Conservation (phyloP, 2,113 vertebrate species). For the Laterallus jamaicensis region DNA sequence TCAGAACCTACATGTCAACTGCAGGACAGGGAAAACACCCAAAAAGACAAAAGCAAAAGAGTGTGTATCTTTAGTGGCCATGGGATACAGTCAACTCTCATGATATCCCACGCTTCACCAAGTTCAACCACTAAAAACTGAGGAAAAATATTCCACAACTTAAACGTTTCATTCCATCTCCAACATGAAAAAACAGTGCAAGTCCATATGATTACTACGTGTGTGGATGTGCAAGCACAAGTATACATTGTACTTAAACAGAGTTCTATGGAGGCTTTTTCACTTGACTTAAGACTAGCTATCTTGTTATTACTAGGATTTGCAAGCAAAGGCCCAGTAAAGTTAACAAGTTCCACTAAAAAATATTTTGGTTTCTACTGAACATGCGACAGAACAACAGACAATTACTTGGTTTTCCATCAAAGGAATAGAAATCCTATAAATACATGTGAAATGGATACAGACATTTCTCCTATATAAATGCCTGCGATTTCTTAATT, state of each 20-base stretch:
- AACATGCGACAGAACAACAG: background rate
- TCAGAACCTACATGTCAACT: background rate
- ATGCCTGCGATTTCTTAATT: background rate
- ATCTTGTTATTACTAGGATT: background rate
- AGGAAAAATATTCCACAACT: background rate
- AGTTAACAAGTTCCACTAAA: background rate
- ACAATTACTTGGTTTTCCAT: background rate
- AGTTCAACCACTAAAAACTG: background rate
- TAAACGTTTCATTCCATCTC: background rate
- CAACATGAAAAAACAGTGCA: background rate
- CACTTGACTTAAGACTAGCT: background rate
- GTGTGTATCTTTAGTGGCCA: background rate
- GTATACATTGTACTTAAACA: background rate
- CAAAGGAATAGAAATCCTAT: background rate
- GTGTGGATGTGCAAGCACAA: background rate
- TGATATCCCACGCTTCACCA: background rate
- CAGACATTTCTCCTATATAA: background rate
- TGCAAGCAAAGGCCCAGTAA: background rate
- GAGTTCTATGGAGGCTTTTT: background rate
- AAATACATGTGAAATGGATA: background rate
- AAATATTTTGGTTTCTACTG: background rate
- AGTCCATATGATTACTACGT: background rate
- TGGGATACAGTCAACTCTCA: background rate
- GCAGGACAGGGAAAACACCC: background rate
- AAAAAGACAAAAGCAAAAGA: background rate